phyloP scores from a whole-genome alignment of 1,140 invertebrate species.

The Drosophila arizonae region DNA sequence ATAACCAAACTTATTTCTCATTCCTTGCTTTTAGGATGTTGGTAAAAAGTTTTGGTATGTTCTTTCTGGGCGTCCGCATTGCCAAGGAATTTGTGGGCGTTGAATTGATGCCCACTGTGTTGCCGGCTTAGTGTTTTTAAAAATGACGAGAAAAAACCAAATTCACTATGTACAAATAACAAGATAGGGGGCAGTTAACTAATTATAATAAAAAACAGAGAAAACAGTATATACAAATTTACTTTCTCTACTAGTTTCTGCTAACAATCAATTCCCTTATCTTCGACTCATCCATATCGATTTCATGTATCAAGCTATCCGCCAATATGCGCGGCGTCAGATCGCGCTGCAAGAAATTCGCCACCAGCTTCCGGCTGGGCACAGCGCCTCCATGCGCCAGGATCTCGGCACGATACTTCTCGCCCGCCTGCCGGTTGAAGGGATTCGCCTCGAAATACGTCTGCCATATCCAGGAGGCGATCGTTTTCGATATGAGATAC shows the following conservation, averaged over 20 bases:
- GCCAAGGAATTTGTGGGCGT: slow-evolving; percentile 87
- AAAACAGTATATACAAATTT: slow-evolving; percentile 40
- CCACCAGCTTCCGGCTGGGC: slow-evolving; percentile 88
- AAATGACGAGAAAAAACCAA: slow-evolving; percentile 34
- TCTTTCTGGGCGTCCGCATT: slow-evolving; percentile 86
- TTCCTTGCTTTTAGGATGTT: slow-evolving; percentile 85
- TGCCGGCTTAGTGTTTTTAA: slow-evolving; percentile 67
- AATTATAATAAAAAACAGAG: slow-evolving; percentile 50
- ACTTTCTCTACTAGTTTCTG: slow-evolving; percentile 30
- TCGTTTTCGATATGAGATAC: slow-evolving; percentile 96
- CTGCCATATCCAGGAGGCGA: slow-evolving; percentile 97
- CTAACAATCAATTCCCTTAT: slow-evolving; percentile 75
- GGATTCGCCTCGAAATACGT: slow-evolving; percentile 93
- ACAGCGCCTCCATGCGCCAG: slow-evolving; percentile 95
- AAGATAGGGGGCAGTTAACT: slow-evolving; percentile 46
- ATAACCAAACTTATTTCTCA: slow-evolving; percentile 42
- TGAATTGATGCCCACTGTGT: slow-evolving; percentile 85
- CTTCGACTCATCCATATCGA: slow-evolving; percentile 84
- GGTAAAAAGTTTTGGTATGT: slow-evolving; percentile 88
- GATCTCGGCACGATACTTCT: slow-evolving; percentile 90
- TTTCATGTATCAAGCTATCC: slow-evolving; percentile 85
- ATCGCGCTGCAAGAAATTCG: slow-evolving; percentile 88
- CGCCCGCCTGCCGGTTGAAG: slow-evolving; percentile 89
- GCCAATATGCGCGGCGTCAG: slow-evolving; percentile 86
- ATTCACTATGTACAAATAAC: slow-evolving; percentile 42